These are phyloP conservation scores for Paramormyrops hopkinsi DNA, from an alignment of 2,797 vertebrate species.

Conservation along the genomic window DNA sequence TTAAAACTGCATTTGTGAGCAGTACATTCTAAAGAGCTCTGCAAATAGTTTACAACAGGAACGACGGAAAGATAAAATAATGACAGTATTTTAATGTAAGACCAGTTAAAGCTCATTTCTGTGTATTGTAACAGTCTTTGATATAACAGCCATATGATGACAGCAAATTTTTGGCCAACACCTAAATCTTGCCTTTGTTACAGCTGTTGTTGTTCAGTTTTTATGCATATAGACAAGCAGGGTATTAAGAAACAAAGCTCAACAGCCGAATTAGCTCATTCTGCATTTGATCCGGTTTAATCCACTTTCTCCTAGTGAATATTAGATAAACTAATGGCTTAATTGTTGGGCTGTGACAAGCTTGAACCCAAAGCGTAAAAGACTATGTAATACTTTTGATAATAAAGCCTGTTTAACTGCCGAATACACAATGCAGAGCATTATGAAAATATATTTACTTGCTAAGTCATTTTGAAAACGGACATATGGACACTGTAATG, in stretches of 20 bases:
- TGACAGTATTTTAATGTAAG: background rate
- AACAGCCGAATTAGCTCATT: background rate
- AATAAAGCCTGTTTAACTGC: slow-evolving; percentile 7
- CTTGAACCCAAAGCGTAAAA: slow-evolving; percentile 12
- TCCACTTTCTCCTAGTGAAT: slow-evolving; percentile 15
- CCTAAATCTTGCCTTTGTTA: slow-evolving; percentile 12
- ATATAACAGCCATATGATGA: background rate
- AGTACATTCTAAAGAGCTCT: background rate
- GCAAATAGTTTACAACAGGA: slow-evolving; percentile 24
- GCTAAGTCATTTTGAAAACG: background rate
- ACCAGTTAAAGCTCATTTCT: background rate
- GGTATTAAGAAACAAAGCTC: background rate
- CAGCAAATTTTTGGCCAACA: background rate
- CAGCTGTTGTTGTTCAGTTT: slow-evolving; percentile 9
- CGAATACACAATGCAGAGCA: background rate
- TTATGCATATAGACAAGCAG: background rate
- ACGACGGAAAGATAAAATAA: slow-evolving; percentile 7
- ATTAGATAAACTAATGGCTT: slow-evolving; percentile 21
- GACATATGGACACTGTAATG: background rate
- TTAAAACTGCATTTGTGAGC: background rate
- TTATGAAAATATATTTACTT: background rate
- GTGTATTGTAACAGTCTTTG: slow-evolving; percentile 10
- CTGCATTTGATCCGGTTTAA: slow-evolving; percentile 11
- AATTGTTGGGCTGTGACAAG: slow-evolving; percentile 4
- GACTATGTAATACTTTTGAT: slow-evolving; percentile 3